Evolutionary conservation across 2,888 invertebrate species (phyloP), one percentile per base, ranked within the genome.

Genomic region (Hoplodrina blanda): DNA sequence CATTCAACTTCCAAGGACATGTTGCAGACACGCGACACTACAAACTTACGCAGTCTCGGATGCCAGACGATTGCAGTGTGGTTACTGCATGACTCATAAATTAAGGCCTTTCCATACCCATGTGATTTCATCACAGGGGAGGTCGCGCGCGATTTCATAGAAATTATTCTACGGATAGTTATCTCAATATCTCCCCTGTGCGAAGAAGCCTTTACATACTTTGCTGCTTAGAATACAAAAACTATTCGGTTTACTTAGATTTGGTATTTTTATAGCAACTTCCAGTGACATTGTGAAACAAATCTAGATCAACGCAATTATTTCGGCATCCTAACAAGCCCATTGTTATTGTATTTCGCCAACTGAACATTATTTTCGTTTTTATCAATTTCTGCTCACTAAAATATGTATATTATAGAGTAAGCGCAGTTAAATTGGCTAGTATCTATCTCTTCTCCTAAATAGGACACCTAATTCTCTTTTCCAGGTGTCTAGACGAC

Each of bases 401-500:
- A 13, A 41, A 41, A 13, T 41, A 41, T 41, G 1, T 41, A 7
- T 52, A 8, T 13, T 13, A 15, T 37, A 41, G 11, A 44, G 4
- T 17, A 7, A 19, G 17, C 19, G 20, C 6, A 20, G 20, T 25
- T 46, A 30, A n/a, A 63, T 46, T n/a, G 33, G 2, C 63, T 44
- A 13, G 41, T 3, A 41, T 11, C 13, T 13, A 41, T 11, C 0
- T 13, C 10, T 41, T 41, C 41, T 11, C 8, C 13, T 41, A 41
- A 41, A 37, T 13, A 41, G 3, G 13, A 11, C 15, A 13, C 3
- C 4, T 10, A 0, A 17, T 46, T 37, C 20, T 19, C 1, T 25
- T 7, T 78, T 82, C 20, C 83, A 94, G 95, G 91, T 95, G 94
- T 75, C 80, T 94, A 64, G 94, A 94, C 88, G 93, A 93, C 70